Evolutionary conservation across 2,113 vertebrate genomes (phyloP), one percentile per base, ranked within the genome.

Genomic region (Saguinus midas): DNA sequence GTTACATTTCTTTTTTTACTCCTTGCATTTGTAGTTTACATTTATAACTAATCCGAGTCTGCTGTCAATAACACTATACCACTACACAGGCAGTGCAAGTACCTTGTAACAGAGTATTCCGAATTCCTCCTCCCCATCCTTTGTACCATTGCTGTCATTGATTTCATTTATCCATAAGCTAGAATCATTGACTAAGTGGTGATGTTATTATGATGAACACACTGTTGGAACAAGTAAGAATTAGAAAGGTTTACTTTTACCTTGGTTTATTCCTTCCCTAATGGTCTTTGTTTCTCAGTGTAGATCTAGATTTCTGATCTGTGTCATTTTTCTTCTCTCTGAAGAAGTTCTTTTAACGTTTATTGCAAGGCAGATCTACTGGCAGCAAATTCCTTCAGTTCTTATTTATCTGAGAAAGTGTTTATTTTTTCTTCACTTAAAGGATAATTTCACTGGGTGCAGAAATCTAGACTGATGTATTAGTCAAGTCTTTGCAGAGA

Each of bases 181-280:
- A 27, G 72, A 83, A n/a, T 79, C 25, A 52, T 27, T 91, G 20
- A 40, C 8, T 58, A 68, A 76, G 55, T 87, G 20, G n/a, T 73
- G 40, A 52, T 57, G 1, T 76, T 66, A 27, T 76, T 88, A 79
- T 68, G 84, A 94, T 96, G 21, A 94, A 85, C 52, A 88, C 61
- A 87, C n/a, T 55, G 27, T 57, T 76, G 27, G n/a, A 81, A 66
- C 43, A 87, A 37, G 55, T 72, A 87, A 83, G 70, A 90, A 64
- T 91, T 43, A 92, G 75, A 80, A 81, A 78, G 48, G 3, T 37
- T 94, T 61, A 68, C 81, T 88, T 94, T 88, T 84, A 50, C 40
- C 58, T 81, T 86, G 1, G 40, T 72, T 87, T 70, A 55, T 84
- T 96, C 21, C 35, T 43, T 66, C 37, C 83, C 6, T 85, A 48